Conservation (phyloP, 2,888 invertebrate genomes). For the Dioctria linearis region DNA sequence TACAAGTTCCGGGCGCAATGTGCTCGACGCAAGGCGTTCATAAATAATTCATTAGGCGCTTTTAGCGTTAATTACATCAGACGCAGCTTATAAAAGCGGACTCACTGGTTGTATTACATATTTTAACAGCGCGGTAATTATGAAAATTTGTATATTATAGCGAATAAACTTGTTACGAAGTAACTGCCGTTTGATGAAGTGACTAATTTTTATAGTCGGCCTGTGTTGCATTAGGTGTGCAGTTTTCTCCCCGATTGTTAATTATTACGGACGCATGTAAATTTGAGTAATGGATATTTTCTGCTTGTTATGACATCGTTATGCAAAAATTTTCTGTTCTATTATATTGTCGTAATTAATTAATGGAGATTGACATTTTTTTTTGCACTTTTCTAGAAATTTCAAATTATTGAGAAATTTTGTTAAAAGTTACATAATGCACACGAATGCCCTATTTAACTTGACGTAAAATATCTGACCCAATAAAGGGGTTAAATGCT, state of each 20-base stretch:
- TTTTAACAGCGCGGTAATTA: conserved; percentile 17
- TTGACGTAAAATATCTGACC: no score
- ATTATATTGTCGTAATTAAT: no score
- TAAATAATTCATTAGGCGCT: conserved; percentile 48
- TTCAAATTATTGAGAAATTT: no score
- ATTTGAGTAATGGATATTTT: not conserved
- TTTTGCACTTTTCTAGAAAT: no score
- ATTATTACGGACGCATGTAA: conserved; percentile 9
- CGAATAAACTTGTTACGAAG: conserved; percentile 29
- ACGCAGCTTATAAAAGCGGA: not conserved
- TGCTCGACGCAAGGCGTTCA: conserved; percentile 34
- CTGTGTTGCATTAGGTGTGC: conserved; percentile 11
- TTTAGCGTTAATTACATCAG: conserved; percentile 40
- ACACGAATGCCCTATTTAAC: no score
- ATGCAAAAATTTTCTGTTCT: conserved; percentile 4
- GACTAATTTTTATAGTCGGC: conserved; percentile 31
- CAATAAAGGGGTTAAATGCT: no score
- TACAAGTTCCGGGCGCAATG: conserved; percentile 9
- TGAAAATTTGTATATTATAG: conserved; percentile 19
- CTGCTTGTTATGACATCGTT: conserved; percentile 28
- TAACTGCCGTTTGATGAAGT: conserved; percentile 23
- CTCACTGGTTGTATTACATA: conserved; percentile 5
- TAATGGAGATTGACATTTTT: no score
- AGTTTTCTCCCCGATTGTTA: conserved; percentile 6
- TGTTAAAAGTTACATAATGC: no score